Evolutionary conservation across 2,888 invertebrate species (phyloP).

Genomic region (Proisotoma minuta): DNA sequence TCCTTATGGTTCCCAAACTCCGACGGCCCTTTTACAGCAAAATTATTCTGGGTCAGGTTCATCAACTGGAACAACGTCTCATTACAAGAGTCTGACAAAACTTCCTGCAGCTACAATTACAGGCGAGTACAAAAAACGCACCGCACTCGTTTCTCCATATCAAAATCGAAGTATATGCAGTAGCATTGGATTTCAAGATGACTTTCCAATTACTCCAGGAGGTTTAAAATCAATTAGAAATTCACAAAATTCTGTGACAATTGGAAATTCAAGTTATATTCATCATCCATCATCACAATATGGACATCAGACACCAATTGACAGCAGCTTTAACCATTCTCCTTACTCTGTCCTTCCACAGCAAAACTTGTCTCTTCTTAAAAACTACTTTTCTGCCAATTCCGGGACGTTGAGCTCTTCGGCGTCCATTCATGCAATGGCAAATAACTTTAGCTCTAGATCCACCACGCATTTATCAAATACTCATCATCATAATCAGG

Average conservation of each 20-base stretch:
- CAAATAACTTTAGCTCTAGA: slow-evolving; percentile 33
- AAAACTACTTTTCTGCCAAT: slow-evolving; percentile 20
- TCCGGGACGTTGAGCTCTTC: slow-evolving; percentile 36
- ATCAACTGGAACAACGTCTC: not conserved
- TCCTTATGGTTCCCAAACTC: not conserved
- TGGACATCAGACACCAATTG: not conserved
- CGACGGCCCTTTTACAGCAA: not conserved
- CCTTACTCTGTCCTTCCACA: slow-evolving; percentile 13
- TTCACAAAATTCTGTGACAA: slow-evolving; percentile 30
- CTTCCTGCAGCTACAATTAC: slow-evolving; percentile 1
- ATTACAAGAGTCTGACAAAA: slow-evolving; percentile 7
- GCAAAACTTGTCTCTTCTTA: slow-evolving; percentile 8
- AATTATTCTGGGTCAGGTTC: not conserved
- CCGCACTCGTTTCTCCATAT: slow-evolving; percentile 31
- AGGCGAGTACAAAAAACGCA: slow-evolving; percentile 29
- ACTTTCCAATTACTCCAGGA: slow-evolving; percentile 22
- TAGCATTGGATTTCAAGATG: slow-evolving; percentile 36
- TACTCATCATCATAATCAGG: not conserved
- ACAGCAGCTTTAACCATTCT: slow-evolving; percentile 3
- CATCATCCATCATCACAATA: not conserved
- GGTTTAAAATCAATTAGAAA: slow-evolving; percentile 32
- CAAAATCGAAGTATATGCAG: slow-evolving; percentile 38
- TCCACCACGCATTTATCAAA: slow-evolving; percentile 25
- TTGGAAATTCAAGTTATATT: slow-evolving; percentile 1
- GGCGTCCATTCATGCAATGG: slow-evolving; percentile 34